These are phyloP conservation scores for Scopus umbretta DNA, from an alignment of 2,113 vertebrate genomes.

Conservation along the genomic window DNA sequence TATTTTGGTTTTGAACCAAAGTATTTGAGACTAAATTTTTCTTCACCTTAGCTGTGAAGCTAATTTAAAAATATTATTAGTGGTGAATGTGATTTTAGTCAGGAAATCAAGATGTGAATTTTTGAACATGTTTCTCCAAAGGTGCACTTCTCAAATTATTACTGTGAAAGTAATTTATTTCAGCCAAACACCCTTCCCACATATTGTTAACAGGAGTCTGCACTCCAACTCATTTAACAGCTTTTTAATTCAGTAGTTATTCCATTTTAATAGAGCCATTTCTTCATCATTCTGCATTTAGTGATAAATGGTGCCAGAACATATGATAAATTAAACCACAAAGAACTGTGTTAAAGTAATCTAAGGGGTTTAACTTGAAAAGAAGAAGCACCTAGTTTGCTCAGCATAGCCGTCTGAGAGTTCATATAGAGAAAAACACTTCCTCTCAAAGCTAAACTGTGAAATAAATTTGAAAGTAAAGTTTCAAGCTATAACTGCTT, in stretches of 20 bases:
- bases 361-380: conserved; percentile 74
- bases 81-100: conserved; percentile 63
- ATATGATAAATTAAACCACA: conserved; percentile 79
- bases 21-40: conserved; percentile 47
- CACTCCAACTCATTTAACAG: conserved; percentile 77
- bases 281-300: conserved; percentile 83
- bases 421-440: conserved; percentile 43
- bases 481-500: conserved; percentile 54
- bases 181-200: conserved; percentile 74
- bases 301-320: conserved; percentile 81
- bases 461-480: conserved; percentile 63
- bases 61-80: conserved; percentile 71
- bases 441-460: conserved; percentile 52
- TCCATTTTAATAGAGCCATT: conserved; percentile 80
- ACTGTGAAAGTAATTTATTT: conserved; percentile 79
- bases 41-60: conserved; percentile 39
- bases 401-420: conserved; percentile 45
- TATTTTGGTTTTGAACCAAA: conserved; percentile 57
- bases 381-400: conserved; percentile 66
- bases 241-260: conserved; percentile 81
- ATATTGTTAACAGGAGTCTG: conserved; percentile 73
- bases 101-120: conserved; percentile 74
- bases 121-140: conserved; percentile 75
- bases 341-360: conserved; percentile 72
- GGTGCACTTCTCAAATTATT: conserved; percentile 73